A percentile compares a stretch with the other conserved stretches of the same genome.
Conservation (phyloP, 1,140 invertebrate genomes). For the Chelonus insularis region DNA sequence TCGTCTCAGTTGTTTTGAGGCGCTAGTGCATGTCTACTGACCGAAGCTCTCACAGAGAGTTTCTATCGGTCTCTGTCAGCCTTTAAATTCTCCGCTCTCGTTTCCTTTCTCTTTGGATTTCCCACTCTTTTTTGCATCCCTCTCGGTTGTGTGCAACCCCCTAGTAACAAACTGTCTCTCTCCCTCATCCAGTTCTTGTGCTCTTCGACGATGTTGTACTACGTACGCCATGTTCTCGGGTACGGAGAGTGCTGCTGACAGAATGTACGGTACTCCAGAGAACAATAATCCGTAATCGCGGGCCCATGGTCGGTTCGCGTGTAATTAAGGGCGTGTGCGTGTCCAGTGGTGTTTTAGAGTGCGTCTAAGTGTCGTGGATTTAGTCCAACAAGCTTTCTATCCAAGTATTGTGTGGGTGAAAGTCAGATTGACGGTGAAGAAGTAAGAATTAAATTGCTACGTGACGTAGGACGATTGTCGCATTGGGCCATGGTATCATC, state of each 20-base stretch:
- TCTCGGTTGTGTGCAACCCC: neutral
- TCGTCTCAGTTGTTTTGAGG: slow-evolving; percentile 13
- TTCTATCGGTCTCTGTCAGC: neutral
- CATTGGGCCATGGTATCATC: slow-evolving; percentile 11
- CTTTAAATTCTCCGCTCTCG: neutral
- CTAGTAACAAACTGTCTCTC: slow-evolving; percentile 11
- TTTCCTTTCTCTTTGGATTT: neutral
- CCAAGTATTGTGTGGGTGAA: neutral
- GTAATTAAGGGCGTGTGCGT: slow-evolving; percentile 29
- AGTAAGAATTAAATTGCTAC: neutral
- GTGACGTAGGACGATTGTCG: neutral
- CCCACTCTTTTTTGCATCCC: slow-evolving; percentile 1
- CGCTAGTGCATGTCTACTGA: slow-evolving; percentile 15
- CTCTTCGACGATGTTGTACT: slow-evolving; percentile 12
- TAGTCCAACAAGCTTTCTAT: neutral
- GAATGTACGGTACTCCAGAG: slow-evolving; percentile 30
- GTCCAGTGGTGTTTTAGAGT: neutral
- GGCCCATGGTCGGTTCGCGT: slow-evolving; percentile 14
- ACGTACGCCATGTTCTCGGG: slow-evolving; percentile 29
- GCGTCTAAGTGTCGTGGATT: neutral
- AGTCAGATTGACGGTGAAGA: slow-evolving; percentile 4
- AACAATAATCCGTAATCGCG: slow-evolving; percentile 26
- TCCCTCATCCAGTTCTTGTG: neutral
- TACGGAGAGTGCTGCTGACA: slow-evolving; percentile 29
- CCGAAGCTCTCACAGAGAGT: neutral